Conservation (phyloP, 2,113 vertebrate genomes). For the Macrotis lagotis region DNA sequence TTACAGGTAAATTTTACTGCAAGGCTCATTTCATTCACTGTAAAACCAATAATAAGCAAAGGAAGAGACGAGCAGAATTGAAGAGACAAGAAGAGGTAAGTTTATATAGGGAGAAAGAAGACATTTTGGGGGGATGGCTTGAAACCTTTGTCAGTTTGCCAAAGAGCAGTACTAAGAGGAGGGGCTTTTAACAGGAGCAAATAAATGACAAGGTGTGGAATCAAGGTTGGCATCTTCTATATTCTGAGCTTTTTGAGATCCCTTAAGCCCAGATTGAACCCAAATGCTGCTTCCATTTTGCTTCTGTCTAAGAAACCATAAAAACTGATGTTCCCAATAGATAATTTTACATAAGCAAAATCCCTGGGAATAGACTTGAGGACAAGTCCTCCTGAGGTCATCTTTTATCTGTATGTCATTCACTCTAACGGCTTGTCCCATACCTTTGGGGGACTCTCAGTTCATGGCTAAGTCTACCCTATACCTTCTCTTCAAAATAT, state of each 20-base stretch:
- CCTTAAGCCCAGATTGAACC: not conserved
- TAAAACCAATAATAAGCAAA: slow-evolving; percentile 86
- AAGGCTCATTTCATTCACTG: slow-evolving; percentile 94
- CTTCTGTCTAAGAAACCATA: not conserved
- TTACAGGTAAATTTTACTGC: slow-evolving; percentile 95
- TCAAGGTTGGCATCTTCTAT: not conserved
- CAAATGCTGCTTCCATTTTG: not conserved
- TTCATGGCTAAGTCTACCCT: not conserved
- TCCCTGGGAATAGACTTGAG: not conserved
- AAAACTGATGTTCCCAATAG: not conserved
- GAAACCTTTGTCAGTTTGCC: not conserved
- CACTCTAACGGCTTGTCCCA: not conserved
- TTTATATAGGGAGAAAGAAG: not conserved
- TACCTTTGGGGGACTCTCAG: not conserved
- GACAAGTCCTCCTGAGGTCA: not conserved
- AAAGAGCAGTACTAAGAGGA: not conserved
- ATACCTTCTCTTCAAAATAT: not conserved
- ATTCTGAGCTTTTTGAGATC: not conserved
- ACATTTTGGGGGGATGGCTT: not conserved
- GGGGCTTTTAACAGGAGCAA: not conserved
- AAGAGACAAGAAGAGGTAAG: slow-evolving; percentile 80
- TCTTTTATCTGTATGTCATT: not conserved
- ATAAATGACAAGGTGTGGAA: not conserved
- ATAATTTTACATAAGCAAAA: not conserved
- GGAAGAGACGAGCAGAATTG: slow-evolving; percentile 85